phyloP scores from a whole-genome alignment of 2,797 vertebrate genomes.

The Propithecus perrieri region DNA sequence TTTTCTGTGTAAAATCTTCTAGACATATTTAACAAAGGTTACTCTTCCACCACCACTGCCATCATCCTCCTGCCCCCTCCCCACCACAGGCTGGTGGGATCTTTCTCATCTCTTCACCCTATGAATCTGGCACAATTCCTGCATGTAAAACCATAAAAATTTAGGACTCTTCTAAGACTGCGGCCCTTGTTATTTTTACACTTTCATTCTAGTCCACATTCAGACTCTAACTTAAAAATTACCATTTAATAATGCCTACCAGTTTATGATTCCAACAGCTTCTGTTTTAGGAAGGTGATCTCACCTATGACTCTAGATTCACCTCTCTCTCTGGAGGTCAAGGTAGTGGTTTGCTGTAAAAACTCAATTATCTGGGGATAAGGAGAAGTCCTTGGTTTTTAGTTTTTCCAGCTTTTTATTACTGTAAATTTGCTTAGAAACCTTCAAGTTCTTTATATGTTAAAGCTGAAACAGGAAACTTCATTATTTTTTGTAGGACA shows the following conservation, averaged over 20 bases:
- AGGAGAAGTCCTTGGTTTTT: not conserved
- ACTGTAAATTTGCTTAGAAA: not conserved
- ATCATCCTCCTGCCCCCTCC: not conserved
- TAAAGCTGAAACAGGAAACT: not conserved
- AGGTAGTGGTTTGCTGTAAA: not conserved
- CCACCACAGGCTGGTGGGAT: no score
- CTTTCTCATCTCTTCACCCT: not conserved
- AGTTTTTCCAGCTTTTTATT: not conserved
- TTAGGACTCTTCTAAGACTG: not conserved
- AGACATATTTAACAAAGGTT: not conserved
- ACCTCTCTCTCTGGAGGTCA: not conserved
- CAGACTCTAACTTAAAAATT: not conserved
- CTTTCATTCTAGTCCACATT: not conserved
- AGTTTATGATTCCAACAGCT: not conserved
- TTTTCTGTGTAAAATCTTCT: not conserved
- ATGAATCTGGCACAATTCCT: not conserved
- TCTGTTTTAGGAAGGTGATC: not conserved
- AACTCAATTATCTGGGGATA: not conserved
- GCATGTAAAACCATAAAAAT: not conserved
- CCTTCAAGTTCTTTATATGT: not conserved
- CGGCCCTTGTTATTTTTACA: not conserved
- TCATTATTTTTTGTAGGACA: not conserved
- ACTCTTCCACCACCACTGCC: not conserved
- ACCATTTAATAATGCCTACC: not conserved
- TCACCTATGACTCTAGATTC: not conserved